Conservation (phyloP, 2,113 vertebrate species). For the Nannobrachium achirus region DNA sequence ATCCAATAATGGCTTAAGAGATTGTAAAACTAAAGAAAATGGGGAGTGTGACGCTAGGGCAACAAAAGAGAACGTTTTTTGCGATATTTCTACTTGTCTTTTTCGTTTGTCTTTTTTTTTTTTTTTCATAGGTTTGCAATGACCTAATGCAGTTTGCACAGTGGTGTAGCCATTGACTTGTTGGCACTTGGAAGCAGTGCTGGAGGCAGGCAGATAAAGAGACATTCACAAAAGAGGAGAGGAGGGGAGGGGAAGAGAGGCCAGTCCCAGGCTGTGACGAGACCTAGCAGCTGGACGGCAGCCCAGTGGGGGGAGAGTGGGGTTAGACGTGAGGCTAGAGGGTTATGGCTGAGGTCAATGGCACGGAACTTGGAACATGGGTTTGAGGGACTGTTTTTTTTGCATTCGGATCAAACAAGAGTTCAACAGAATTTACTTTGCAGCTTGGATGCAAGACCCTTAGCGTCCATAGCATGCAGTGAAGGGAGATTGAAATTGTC, state of each 20-base stretch:
- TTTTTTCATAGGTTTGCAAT: slow-evolving; percentile 82
- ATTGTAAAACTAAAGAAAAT: slow-evolving; percentile 65
- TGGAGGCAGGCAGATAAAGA: slow-evolving; percentile 79
- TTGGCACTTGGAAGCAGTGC: slow-evolving; percentile 86
- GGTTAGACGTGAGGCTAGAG: slow-evolving; percentile 7
- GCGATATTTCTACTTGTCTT: slow-evolving; percentile 80
- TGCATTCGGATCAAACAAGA: too few relatives aligned
- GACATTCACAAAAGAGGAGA: slow-evolving; percentile 71
- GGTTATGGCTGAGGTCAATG: neutral
- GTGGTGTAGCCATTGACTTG: slow-evolving; percentile 88
- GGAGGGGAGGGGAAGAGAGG: slow-evolving; percentile 67
- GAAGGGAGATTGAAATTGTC: slow-evolving; percentile 37
- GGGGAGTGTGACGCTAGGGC: slow-evolving; percentile 52
- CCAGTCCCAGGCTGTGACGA: slow-evolving; percentile 78
- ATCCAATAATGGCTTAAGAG: slow-evolving; percentile 63
- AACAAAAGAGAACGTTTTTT: slow-evolving; percentile 77
- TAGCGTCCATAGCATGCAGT: neutral
- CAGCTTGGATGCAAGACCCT: slow-evolving; percentile 29
- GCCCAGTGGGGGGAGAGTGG: slow-evolving; percentile 47
- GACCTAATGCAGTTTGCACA: slow-evolving; percentile 99
- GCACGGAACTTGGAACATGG: too few relatives aligned
- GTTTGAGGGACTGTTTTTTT: too few relatives aligned
- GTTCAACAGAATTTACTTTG: neutral
- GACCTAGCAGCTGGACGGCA: slow-evolving; percentile 72
- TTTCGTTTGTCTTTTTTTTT: slow-evolving; percentile 67